Percentiles rank a stretch among this genome's conserved stretches.
Evolutionary conservation across 2,113 vertebrate genomes (phyloP).

Genomic region (Scalopus aquaticus): DNA sequence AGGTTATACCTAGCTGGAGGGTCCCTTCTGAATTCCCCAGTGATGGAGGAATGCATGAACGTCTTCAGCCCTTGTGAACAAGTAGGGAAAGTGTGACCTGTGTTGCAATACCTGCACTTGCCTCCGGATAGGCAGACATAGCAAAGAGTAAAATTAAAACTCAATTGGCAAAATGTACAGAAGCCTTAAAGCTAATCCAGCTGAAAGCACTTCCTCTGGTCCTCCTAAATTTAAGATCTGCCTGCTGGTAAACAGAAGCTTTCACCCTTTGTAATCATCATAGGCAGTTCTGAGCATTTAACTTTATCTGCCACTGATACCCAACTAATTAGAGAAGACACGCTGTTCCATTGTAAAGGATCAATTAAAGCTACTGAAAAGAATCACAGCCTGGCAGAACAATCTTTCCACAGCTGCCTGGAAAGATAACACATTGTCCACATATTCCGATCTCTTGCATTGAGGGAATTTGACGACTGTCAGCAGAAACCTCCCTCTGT

Average conservation of each 20-base stretch:
- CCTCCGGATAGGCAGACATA: background rate
- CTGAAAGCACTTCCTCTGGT: background rate
- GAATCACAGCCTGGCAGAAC: background rate
- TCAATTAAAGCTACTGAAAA: background rate
- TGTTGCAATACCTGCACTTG: rapidly evolving
- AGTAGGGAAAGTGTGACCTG: background rate
- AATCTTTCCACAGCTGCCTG: background rate
- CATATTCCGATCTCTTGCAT: too few relatives aligned
- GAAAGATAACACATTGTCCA: too few relatives aligned
- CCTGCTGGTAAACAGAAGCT: background rate
- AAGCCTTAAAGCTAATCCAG: background rate
- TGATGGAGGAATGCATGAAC: background rate
- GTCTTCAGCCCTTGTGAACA: too few relatives aligned
- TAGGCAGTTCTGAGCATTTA: background rate
- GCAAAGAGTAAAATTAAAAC: background rate
- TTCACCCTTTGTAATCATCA: background rate
- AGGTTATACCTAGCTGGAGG: background rate
- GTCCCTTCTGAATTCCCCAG: background rate
- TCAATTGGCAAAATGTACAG: background rate
- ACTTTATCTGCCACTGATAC: background rate
- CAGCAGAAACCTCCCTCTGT: too few relatives aligned
- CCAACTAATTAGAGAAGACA: background rate
- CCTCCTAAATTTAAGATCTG: background rate
- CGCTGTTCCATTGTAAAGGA: background rate
- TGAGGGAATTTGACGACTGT: too few relatives aligned